Evolutionary conservation across 1,140 invertebrate species (phyloP).

Genomic region (Polypedilum pembai): DNA sequence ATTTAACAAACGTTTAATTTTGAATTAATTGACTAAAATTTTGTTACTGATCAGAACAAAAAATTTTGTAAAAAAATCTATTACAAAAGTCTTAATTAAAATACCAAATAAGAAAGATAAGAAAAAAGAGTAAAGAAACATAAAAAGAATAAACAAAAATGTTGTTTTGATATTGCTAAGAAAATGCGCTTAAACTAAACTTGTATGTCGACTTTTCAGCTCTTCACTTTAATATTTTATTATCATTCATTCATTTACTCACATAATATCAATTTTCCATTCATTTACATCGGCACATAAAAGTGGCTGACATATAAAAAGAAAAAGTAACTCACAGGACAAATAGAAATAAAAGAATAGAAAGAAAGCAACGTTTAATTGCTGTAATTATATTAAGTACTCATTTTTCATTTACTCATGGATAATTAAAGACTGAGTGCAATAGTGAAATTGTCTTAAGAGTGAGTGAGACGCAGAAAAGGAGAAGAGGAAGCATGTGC

Average conservation of each 20-base stretch:
- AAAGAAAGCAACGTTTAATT: neutral
- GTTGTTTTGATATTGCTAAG: too few species aligned
- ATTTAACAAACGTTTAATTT: too few species aligned
- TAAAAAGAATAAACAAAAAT: too few species aligned
- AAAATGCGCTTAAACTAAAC: neutral
- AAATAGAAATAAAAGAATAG: neutral
- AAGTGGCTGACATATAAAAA: too few species aligned
- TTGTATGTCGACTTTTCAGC: too few species aligned
- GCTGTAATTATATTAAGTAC: constrained; percentile 1
- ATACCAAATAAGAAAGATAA: too few species aligned
- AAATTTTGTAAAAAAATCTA: too few species aligned
- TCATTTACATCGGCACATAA: neutral
- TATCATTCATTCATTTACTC: neutral
- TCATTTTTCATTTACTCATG: neutral
- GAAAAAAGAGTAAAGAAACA: too few species aligned
- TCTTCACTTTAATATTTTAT: too few species aligned
- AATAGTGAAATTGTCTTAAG: neutral
- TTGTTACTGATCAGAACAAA: too few species aligned
- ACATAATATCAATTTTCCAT: neutral
- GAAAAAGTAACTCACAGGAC: neutral
- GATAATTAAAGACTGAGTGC: neutral
- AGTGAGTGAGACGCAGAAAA: neutral
- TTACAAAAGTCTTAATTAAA: too few species aligned
- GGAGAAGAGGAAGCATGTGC: neutral
- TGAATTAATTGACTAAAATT: too few species aligned